Conservation (phyloP, 2,888 invertebrate species). For the Busseola fusca region DNA sequence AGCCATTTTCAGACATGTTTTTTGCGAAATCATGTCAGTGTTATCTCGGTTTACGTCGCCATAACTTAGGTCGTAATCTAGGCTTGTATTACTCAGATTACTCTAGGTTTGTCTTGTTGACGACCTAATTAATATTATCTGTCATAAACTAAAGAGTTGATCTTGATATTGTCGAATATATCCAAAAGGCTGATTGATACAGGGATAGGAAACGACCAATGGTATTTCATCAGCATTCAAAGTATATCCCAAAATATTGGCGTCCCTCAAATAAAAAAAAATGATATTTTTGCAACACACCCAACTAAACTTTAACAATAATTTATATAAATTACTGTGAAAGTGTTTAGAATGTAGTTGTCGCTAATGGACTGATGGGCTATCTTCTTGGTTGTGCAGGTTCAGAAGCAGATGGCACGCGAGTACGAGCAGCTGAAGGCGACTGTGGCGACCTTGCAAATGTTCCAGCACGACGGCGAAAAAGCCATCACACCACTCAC, state of each 20-base stretch:
- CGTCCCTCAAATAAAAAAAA: background rate
- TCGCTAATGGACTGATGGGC: constrained; percentile 21
- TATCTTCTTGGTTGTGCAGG: constrained; percentile 84
- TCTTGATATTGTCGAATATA: background rate
- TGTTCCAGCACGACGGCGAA: constrained; percentile 92
- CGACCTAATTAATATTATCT: background rate
- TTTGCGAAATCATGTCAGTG: background rate
- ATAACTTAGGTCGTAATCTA: background rate
- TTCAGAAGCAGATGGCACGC: constrained; percentile 95
- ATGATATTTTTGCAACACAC: background rate
- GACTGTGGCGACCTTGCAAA: constrained; percentile 92
- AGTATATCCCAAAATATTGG: background rate
- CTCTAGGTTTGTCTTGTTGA: background rate
- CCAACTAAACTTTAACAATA: too few species aligned
- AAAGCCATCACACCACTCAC: constrained; percentile 83
- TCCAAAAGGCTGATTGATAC: too few species aligned
- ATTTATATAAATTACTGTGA: background rate
- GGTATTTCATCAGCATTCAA: background rate
- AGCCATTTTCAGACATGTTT: background rate
- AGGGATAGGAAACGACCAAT: background rate
- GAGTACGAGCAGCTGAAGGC: constrained; percentile 97
- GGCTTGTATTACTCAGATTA: background rate
- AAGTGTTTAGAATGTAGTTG: background rate
- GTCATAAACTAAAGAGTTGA: background rate
- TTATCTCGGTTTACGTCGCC: constrained; percentile 7